phyloP scores from a whole-genome alignment of 1,140 invertebrate species.

The Bombus consobrinus region DNA sequence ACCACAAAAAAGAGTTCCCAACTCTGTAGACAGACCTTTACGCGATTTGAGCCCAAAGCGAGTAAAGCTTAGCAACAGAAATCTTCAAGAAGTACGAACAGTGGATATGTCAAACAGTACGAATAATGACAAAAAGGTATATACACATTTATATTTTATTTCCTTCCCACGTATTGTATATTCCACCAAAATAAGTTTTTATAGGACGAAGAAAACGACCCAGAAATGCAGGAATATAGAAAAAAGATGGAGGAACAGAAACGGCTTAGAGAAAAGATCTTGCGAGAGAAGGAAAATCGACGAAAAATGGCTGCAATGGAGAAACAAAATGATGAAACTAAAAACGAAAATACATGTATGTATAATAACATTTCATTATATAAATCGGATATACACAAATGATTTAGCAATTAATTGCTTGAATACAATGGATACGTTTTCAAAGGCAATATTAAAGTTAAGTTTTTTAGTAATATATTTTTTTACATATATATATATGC shows the following conservation, averaged over 20 bases:
- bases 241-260: slow-evolving; percentile 87
- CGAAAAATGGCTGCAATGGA: slow-evolving; percentile 84
- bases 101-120: slow-evolving; percentile 43
- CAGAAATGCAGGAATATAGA: slow-evolving; percentile 85
- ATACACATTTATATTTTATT: neutral
- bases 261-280: slow-evolving; percentile 84
- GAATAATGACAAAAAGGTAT: slow-evolving; percentile 66
- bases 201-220: slow-evolving; percentile 84
- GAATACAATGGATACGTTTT: neutral
- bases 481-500: neutral
- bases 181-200: neutral
- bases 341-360: slow-evolving; percentile 66
- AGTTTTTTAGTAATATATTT: neutral
- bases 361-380: slow-evolving; percentile 15
- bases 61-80: slow-evolving; percentile 62
- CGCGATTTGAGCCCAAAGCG: slow-evolving; percentile 68
- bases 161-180: neutral
- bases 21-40: slow-evolving; percentile 48
- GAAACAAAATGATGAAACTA: slow-evolving; percentile 73
- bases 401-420: neutral
- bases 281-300: slow-evolving; percentile 86
- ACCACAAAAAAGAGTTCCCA: slow-evolving; percentile 66
- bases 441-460: neutral
- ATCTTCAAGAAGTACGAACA: slow-evolving; percentile 66
- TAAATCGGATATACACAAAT: neutral